Conservation (phyloP, 2,113 vertebrate genomes). For the Dromas ardeola region DNA sequence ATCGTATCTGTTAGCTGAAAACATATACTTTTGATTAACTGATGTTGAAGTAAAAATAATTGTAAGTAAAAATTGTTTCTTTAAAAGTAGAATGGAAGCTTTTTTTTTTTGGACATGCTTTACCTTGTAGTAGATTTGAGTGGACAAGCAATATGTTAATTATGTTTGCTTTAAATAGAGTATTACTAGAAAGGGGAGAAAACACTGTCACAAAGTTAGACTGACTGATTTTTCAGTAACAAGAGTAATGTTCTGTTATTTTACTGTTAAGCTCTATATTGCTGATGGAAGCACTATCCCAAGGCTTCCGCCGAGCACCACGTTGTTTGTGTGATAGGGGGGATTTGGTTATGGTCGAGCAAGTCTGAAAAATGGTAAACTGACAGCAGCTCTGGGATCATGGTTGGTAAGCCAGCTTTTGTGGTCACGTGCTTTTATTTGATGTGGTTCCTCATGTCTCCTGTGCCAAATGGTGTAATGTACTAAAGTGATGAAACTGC, state of each 20-base stretch:
- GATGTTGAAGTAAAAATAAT: background rate
- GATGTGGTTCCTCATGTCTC: constrained; percentile 75
- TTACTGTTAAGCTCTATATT: constrained; percentile 50
- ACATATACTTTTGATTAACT: background rate
- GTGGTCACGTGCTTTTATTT: constrained; percentile 77
- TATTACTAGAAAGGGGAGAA: background rate
- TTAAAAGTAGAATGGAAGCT: background rate
- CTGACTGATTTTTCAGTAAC: constrained; percentile 20
- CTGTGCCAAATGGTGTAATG: constrained; percentile 71
- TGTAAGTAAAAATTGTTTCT: background rate
- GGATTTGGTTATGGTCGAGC: constrained; percentile 67
- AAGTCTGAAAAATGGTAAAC: constrained; percentile 73
- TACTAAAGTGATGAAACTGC: constrained; percentile 76
- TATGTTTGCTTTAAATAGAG: background rate
- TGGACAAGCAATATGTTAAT: background rate
- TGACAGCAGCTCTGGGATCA: constrained; percentile 56
- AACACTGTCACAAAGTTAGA: background rate
- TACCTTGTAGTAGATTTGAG: background rate
- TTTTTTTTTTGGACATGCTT: background rate
- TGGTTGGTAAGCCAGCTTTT: constrained; percentile 70
- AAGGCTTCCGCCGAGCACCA: constrained; percentile 62
- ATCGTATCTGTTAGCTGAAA: background rate
- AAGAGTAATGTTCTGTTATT: constrained; percentile 39
- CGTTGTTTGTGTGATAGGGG: constrained; percentile 64
- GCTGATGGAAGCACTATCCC: constrained; percentile 71